These are phyloP conservation scores for Hydrophis major DNA, from an alignment of 2,797 vertebrate species.

Conservation along the genomic window DNA sequence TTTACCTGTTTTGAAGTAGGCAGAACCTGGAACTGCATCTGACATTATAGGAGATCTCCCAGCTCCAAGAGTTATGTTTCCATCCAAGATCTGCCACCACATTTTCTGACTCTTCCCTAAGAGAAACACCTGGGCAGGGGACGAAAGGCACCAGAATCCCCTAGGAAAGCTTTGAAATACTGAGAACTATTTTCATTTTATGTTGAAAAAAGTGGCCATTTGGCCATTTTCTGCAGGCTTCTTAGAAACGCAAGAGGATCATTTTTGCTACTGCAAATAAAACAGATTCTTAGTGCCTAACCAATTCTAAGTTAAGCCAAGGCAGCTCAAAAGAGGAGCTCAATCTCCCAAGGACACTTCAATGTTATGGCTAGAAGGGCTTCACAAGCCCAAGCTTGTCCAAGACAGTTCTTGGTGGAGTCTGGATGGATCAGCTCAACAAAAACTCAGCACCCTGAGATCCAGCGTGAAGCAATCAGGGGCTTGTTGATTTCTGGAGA, in stretches of 20 bases:
- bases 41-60: neutral
- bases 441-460: neutral
- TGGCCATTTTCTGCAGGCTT: neutral
- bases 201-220: neutral
- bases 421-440: neutral
- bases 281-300: neutral
- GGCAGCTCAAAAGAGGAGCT: neutral
- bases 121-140: neutral
- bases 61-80: neutral
- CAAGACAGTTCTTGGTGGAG: neutral
- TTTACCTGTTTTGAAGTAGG: neutral
- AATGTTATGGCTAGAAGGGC: neutral
- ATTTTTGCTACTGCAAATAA: neutral
- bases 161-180: neutral
- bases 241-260: neutral
- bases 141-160: neutral
- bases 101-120: neutral
- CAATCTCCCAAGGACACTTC: neutral
- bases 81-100: neutral
- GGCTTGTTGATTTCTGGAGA: neutral
- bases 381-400: neutral
- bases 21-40: neutral
- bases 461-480: neutral
- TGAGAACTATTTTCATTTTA: neutral
- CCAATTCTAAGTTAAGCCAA: neutral